phyloP scores from a whole-genome alignment of 1,140 invertebrate genomes.

The Pseudomyrmex concolor region DNA sequence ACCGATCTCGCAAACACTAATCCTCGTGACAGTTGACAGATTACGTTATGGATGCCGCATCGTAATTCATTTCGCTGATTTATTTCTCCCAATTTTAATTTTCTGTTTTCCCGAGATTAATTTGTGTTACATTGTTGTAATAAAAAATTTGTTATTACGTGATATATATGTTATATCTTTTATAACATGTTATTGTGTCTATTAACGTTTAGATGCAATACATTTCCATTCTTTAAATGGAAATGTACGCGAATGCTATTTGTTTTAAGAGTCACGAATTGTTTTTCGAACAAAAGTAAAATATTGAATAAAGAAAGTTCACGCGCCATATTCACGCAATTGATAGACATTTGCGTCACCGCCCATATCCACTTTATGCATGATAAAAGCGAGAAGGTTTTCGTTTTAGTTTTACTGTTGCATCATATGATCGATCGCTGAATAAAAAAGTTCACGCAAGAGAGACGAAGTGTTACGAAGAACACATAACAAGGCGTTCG shows the following conservation, averaged over 20 bases:
- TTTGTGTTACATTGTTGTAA: background rate
- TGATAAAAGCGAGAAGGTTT: conserved; percentile 36
- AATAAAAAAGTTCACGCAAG: conserved; percentile 14
- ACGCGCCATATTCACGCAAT: background rate
- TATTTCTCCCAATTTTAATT: background rate
- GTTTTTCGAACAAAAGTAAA: too few relatives aligned
- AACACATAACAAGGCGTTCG: background rate
- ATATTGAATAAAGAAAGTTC: conserved; percentile 16
- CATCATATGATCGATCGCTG: conserved; percentile 20
- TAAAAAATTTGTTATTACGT: too few relatives aligned
- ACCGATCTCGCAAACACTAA: background rate
- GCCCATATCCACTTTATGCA: conserved; percentile 27
- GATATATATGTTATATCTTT: too few relatives aligned
- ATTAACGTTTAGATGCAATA: too few relatives aligned
- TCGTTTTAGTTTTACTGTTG: background rate
- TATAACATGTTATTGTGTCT: too few relatives aligned
- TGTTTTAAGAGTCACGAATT: background rate
- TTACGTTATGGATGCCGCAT: background rate
- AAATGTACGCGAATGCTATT: conserved; percentile 6
- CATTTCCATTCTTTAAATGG: background rate
- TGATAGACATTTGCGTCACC: conserved; percentile 43
- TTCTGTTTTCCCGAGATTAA: too few relatives aligned
- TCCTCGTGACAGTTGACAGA: background rate
- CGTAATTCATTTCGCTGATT: background rate
- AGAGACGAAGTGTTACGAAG: background rate